phyloP scores from a whole-genome alignment of 2,888 invertebrate species.

The Amiota communis region DNA sequence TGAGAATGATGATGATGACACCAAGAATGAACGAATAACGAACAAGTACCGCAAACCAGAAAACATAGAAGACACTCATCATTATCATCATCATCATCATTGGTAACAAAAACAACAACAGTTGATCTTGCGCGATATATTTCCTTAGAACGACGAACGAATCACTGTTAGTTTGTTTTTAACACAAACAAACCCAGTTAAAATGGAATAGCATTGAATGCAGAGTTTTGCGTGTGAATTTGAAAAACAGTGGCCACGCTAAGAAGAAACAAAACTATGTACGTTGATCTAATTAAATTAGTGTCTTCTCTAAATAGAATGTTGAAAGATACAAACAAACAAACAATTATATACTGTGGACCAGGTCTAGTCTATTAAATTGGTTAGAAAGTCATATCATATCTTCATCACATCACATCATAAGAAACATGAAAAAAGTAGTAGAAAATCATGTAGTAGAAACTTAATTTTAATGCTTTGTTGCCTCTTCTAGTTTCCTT shows the following conservation, averaged over 20 bases:
- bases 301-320: not conserved
- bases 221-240: no score
- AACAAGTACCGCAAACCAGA: conserved; percentile 10
- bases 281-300: conserved; percentile 10
- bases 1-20: not conserved
- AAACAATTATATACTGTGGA: not conserved
- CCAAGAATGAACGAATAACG: not conserved
- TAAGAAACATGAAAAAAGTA: no score
- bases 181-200: not conserved
- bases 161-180: no score
- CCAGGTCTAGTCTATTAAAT: not conserved
- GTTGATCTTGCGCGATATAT: no score
- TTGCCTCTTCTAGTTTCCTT: not conserved
- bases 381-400: conserved; percentile 1
- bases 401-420: not conserved
- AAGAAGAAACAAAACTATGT: not conserved
- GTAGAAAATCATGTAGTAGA: no score
- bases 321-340: not conserved
- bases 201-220: not conserved
- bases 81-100: no score
- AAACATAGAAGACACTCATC: not conserved
- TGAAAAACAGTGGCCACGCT: no score
- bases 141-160: no score
- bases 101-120: no score
- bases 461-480: not conserved